A percentile compares a stretch with the other conserved stretches of the same genome.
Evolutionary conservation across 1,140 invertebrate genomes (phyloP).

Genomic region (Subanguina moxae): DNA sequence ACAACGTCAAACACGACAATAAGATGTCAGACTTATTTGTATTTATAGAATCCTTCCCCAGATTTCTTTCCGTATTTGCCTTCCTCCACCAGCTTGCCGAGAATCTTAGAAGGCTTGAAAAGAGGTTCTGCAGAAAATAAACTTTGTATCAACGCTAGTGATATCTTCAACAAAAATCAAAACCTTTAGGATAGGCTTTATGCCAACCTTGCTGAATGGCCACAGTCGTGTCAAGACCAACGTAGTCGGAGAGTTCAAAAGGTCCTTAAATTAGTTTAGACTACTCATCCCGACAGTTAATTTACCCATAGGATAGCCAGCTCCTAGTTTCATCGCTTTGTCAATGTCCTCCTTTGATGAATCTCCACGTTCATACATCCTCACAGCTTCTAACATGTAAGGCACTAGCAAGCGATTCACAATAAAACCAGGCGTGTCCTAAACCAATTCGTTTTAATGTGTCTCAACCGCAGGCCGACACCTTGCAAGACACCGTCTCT

Average conservation of each 20-base stretch:
- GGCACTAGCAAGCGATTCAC: conserved; percentile 78
- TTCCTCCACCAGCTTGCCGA: conserved; percentile 74
- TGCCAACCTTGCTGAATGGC: conserved; percentile 61
- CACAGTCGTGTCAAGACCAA: conserved; percentile 65
- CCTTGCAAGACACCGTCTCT: conserved; percentile 70
- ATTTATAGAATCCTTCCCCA: conserved; percentile 82
- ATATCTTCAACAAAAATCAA: neutral
- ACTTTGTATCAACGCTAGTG: conserved; percentile 52
- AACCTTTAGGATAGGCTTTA: neutral
- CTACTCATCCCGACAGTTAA: no score
- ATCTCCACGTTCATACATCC: conserved; percentile 73
- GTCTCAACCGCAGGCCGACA: conserved; percentile 60
- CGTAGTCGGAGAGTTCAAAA: conserved; percentile 64
- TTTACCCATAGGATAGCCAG: conserved; percentile 9
- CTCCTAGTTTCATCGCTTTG: conserved; percentile 65
- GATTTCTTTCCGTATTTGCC: conserved; percentile 78
- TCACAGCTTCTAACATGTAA: conserved; percentile 72
- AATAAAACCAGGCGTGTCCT: conserved; percentile 78
- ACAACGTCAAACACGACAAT: no score
- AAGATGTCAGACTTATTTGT: conserved; percentile 56
- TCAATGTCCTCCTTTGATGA: conserved; percentile 63
- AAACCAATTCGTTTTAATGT: conserved; percentile 56
- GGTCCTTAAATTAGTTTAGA: conserved; percentile 57
- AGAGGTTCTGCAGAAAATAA: conserved; percentile 73
- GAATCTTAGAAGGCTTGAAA: conserved; percentile 68